Percentiles rank a stretch among this genome's conserved stretches.
phyloP scores from a whole-genome alignment of 2,888 invertebrate species.

The Acanthoscelides obtectus region DNA sequence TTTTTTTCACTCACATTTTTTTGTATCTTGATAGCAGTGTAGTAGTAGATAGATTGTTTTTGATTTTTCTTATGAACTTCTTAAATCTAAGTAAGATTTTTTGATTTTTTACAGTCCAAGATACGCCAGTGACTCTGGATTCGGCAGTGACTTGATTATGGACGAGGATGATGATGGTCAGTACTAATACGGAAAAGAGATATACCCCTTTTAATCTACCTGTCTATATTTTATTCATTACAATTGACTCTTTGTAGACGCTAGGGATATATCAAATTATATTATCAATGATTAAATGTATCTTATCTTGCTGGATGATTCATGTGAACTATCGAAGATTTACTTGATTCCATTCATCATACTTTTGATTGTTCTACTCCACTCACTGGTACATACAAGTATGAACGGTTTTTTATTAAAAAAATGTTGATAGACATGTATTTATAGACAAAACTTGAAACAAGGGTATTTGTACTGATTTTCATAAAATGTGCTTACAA shows the following conservation, averaged over 20 bases:
- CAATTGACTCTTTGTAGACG: neutral
- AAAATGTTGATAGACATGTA: too few species aligned
- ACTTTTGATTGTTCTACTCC: too few species aligned
- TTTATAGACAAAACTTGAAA: too few species aligned
- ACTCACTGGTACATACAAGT: too few species aligned
- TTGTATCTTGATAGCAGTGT: too few species aligned
- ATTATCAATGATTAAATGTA: neutral
- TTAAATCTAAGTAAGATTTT: too few species aligned
- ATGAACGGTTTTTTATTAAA: too few species aligned
- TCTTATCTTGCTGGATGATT: neutral
- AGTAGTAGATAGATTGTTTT: too few species aligned
- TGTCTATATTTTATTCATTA: neutral
- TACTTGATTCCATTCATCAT: neutral
- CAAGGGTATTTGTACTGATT: too few species aligned
- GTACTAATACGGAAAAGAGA: neutral
- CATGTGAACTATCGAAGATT: neutral
- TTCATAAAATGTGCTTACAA: too few species aligned
- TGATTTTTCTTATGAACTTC: too few species aligned
- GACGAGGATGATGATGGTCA: conserved; percentile 67
- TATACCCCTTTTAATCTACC: neutral
- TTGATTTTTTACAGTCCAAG: conserved; percentile 58
- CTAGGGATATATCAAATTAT: neutral
- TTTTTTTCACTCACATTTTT: too few species aligned
- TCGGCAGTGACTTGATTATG: conserved; percentile 76
- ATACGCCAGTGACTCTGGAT: conserved; percentile 73